Conservation (phyloP, 2,797 vertebrate species). For the Thripadectes ignobilis region DNA sequence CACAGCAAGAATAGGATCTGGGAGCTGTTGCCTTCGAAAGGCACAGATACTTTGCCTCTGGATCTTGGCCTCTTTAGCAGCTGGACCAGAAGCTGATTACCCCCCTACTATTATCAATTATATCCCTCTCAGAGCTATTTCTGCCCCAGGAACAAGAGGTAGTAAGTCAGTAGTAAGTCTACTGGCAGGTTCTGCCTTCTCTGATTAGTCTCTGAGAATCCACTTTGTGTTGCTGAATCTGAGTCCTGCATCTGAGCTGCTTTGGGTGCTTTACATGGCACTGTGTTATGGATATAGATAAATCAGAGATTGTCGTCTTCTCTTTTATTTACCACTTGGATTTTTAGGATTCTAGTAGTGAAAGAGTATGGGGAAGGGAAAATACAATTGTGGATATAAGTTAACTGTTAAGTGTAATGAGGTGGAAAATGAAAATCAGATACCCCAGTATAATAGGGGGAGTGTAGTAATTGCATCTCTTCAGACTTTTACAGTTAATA, state of each 20-base stretch:
- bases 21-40: background rate
- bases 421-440: background rate
- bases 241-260: background rate
- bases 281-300: background rate
- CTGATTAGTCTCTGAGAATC: background rate
- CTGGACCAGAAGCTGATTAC: background rate
- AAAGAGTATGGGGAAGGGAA: background rate
- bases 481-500: background rate
- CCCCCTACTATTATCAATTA: accelerated
- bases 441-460: background rate
- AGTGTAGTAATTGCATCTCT: background rate
- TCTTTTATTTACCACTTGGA: background rate
- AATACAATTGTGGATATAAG: background rate
- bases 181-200: background rate
- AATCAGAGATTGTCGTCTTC: background rate
- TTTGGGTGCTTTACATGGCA: background rate
- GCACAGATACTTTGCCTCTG: background rate
- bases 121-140: background rate
- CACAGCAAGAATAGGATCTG: background rate
- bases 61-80: background rate
- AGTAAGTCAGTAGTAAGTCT: background rate
- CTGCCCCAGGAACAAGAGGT: background rate
- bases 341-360: background rate
- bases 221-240: background rate
- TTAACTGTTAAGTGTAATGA: background rate